Percentiles rank a stretch among this genome's conserved stretches.
phyloP scores from a whole-genome alignment of 2,888 invertebrate species.

The Auanema freiburgensis region DNA sequence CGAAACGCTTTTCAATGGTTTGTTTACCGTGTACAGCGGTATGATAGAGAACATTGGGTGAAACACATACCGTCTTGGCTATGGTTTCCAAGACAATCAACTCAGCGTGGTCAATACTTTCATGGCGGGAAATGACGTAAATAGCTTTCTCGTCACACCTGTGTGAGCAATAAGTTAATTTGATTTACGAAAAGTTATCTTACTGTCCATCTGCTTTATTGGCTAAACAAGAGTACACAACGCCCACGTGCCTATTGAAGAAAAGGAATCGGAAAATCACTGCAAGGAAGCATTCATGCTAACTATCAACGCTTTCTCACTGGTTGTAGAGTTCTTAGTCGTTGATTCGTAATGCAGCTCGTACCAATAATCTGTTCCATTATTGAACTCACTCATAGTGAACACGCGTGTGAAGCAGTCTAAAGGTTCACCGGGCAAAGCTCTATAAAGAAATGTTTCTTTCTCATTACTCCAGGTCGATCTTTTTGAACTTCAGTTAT shows the following conservation, averaged over 20 bases:
- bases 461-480: neutral
- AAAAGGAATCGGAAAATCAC: slow-evolving; percentile 52
- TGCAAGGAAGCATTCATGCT: slow-evolving; percentile 14
- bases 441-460: slow-evolving; percentile 22
- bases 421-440: slow-evolving; percentile 38
- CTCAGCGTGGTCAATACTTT: slow-evolving; percentile 49
- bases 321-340: slow-evolving; percentile 40
- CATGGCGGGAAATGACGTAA: slow-evolving; percentile 49
- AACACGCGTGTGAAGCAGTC: slow-evolving; percentile 46
- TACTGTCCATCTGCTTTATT: slow-evolving; percentile 39
- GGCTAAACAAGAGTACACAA: slow-evolving; percentile 45
- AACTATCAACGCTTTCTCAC: slow-evolving; percentile 22
- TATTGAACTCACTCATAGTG: slow-evolving; percentile 32
- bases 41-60: slow-evolving; percentile 41
- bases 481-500: neutral
- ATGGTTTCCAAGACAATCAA: slow-evolving; percentile 48
- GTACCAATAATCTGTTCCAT: slow-evolving; percentile 34
- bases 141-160: slow-evolving; percentile 47
- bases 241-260: slow-evolving; percentile 51
- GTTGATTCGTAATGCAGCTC: slow-evolving; percentile 43
- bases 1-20: neutral
- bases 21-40: slow-evolving; percentile 43
- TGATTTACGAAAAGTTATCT: neutral
- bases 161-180: neutral
- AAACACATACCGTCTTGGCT: slow-evolving; percentile 46